These are phyloP conservation scores for Leucoma salicis DNA, from an alignment of 2,888 invertebrate genomes.

Conservation along the genomic window DNA sequence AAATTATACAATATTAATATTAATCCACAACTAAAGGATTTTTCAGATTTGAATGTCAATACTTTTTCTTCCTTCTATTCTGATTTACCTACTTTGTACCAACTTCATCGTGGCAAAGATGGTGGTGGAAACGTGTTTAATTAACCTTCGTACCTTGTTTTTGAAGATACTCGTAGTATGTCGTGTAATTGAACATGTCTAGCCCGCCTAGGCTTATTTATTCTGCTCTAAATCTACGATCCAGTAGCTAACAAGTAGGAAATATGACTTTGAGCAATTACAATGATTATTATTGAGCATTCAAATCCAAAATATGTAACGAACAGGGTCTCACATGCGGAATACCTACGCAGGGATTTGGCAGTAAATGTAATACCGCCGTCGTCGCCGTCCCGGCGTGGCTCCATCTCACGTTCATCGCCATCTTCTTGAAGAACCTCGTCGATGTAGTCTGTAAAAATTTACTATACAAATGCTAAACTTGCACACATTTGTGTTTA, in stretches of 20 bases:
- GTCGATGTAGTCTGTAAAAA: conserved; percentile 89
- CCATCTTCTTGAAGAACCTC: conserved; percentile 87
- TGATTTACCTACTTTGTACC: too few species aligned
- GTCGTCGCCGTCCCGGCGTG: conserved; percentile 86
- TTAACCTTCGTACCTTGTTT: too few species aligned
- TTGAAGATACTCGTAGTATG: too few species aligned
- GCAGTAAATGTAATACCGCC: conserved; percentile 95
- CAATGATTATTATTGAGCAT: conserved; percentile 29
- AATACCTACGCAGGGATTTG: conserved; percentile 92
- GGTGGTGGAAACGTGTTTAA: too few species aligned
- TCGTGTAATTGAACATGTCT: too few species aligned
- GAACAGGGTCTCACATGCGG: conserved; percentile 63
- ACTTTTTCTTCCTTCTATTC: too few species aligned
- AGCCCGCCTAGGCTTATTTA: too few species aligned
- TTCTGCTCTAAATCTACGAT: too few species aligned
- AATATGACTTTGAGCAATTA: too few species aligned
- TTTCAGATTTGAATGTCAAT: conserved; percentile 57
- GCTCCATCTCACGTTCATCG: conserved; percentile 66
- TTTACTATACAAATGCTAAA: conserved; percentile 5
- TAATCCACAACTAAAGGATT: conserved; percentile 50
- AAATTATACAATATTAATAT: conserved; percentile 39
- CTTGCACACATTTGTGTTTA: not conserved
- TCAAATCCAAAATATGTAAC: conserved; percentile 65
- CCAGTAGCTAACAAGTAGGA: too few species aligned
- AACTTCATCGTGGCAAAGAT: too few species aligned